Percentiles rank a stretch among this genome's conserved stretches.
phyloP scores from a whole-genome alignment of 2,797 vertebrate genomes.

The Lagorchestes hirsutus region DNA sequence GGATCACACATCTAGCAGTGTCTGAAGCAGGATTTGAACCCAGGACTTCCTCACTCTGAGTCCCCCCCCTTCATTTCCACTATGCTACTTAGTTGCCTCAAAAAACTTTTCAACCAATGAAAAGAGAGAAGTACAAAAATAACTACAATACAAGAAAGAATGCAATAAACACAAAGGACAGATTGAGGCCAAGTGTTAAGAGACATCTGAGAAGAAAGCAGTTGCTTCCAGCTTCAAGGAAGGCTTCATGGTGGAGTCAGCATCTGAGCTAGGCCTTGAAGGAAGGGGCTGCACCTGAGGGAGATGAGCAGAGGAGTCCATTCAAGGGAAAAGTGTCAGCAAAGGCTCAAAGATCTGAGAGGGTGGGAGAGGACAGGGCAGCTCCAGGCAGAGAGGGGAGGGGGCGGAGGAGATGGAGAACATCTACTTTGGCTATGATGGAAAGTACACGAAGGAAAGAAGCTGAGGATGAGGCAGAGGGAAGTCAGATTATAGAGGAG shows the following conservation, averaged over 20 bases:
- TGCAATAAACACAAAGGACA: neutral
- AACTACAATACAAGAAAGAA: neutral
- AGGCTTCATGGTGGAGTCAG: neutral
- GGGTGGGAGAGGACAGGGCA: fast-evolving
- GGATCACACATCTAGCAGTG: neutral
- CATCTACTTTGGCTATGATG: neutral
- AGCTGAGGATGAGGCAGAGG: fast-evolving
- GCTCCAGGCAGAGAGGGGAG: neutral
- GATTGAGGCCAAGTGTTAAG: neutral
- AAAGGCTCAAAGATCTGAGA: neutral
- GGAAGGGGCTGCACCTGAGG: neutral
- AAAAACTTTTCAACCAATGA: neutral
- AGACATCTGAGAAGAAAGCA: neutral
- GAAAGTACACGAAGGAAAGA: neutral
- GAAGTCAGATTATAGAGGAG: neutral
- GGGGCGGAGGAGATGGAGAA: neutral
- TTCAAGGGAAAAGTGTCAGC: neutral
- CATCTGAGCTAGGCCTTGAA: neutral
- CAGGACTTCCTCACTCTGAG: neutral
- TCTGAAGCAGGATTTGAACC: neutral
- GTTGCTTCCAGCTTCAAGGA: neutral
- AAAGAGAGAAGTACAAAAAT: neutral
- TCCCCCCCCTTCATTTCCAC: neutral
- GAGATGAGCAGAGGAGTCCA: neutral
- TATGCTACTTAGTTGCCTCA: neutral